Percentiles rank a stretch among this genome's conserved stretches.
phyloP scores from a whole-genome alignment of 2,113 vertebrate genomes.

The Aegithalos caudatus region DNA sequence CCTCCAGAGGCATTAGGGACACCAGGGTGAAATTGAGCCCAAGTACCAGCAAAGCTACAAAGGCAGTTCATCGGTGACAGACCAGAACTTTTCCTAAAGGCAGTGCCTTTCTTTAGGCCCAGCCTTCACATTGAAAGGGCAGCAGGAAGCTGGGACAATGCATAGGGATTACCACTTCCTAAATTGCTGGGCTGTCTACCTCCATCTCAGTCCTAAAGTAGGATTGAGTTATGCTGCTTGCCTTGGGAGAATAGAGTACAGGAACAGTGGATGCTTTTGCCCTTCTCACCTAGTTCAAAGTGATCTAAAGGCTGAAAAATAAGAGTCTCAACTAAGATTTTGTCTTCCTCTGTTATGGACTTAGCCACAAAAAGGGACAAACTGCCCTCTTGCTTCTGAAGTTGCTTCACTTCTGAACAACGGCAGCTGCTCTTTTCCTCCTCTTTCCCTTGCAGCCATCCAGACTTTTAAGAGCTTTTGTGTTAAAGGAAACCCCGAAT shows the following conservation, averaged over 20 bases:
- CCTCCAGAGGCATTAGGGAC: not conserved
- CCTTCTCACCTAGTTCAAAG: not conserved
- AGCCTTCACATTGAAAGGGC: not conserved
- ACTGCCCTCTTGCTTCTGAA: not conserved
- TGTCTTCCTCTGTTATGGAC: not conserved
- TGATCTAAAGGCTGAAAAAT: not conserved
- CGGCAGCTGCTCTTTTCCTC: not conserved
- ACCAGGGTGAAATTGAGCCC: not conserved
- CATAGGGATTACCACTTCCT: not conserved
- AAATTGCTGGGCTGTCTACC: not conserved
- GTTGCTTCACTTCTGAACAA: not conserved
- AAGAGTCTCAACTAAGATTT: not conserved
- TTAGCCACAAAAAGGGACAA: not conserved
- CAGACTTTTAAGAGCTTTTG: constrained; percentile 21
- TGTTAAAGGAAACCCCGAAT: constrained; percentile 17
- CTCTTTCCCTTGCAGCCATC: not conserved
- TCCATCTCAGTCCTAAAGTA: not conserved
- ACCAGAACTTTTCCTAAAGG: not conserved
- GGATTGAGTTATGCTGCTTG: not conserved
- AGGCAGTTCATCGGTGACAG: not conserved
- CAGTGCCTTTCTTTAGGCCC: not conserved
- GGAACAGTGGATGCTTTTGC: not conserved
- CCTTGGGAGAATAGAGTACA: not conserved
- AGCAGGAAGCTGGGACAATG: not conserved
- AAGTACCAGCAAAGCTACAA: not conserved